Percentiles rank a stretch among this genome's conserved stretches.
Conservation (phyloP, 2,113 vertebrate species). For the Penelope pileata region DNA sequence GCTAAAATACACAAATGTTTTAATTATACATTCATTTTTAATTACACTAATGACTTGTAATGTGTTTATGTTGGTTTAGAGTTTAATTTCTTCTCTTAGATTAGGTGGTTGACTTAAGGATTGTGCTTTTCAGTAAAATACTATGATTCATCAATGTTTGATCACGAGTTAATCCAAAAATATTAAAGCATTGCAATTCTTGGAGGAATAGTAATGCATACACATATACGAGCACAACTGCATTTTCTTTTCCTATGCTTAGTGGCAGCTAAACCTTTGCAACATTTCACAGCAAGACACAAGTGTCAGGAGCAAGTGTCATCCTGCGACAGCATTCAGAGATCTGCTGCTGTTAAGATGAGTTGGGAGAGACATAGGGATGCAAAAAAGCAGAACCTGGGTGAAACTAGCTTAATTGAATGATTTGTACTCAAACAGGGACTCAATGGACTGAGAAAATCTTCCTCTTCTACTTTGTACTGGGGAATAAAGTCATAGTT, state of each 20-base stretch:
- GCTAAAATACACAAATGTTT: slow-evolving; percentile 88
- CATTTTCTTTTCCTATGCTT: background rate
- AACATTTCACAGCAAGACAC: background rate
- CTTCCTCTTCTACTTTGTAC: background rate
- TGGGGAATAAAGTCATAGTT: background rate
- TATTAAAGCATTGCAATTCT: slow-evolving; percentile 68
- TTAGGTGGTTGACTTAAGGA: slow-evolving; percentile 84
- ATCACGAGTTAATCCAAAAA: slow-evolving; percentile 81
- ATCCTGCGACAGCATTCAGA: background rate
- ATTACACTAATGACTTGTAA: slow-evolving; percentile 88
- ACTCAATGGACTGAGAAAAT: background rate
- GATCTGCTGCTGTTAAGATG: background rate
- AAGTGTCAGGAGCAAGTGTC: background rate
- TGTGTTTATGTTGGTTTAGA: slow-evolving; percentile 87
- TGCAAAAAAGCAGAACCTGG: background rate
- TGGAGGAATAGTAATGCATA: slow-evolving; percentile 56
- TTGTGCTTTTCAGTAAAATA: slow-evolving; percentile 83
- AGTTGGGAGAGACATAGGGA: rapidly evolving
- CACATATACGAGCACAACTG: slow-evolving; percentile 2
- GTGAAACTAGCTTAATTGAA: background rate
- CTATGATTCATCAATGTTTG: slow-evolving; percentile 83
- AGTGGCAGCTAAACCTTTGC: background rate
- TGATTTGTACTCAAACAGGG: background rate
- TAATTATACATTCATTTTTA: slow-evolving; percentile 88
- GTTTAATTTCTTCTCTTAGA: slow-evolving; percentile 86